Conservation (phyloP, 1,140 invertebrate species). For the Temnothorax curvispinosus region DNA sequence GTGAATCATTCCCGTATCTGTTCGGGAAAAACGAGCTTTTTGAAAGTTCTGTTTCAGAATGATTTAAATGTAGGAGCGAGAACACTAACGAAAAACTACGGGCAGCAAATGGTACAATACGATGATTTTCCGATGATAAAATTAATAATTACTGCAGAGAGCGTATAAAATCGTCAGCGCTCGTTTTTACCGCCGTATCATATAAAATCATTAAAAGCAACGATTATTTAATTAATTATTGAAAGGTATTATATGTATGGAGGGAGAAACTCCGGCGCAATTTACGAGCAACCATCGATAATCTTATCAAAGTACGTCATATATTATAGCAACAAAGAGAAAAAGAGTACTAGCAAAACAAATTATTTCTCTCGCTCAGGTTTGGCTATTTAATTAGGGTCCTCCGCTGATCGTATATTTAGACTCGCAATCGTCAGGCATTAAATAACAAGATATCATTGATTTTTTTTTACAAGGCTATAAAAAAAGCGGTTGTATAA, state of each 20-base stretch:
- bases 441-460: constrained; percentile 44
- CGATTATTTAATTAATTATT: constrained; percentile 17
- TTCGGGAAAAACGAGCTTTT: constrained; percentile 3
- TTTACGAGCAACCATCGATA: neutral
- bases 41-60: constrained; percentile 21
- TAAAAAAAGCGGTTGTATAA: constrained; percentile 35
- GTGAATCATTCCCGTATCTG: constrained; percentile 16
- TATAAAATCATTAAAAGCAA: constrained; percentile 23
- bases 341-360: neutral
- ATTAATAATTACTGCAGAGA: constrained; percentile 6
- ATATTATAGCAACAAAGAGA: neutral
- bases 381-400: neutral
- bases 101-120: neutral
- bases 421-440: neutral
- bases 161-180: neutral
- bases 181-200: neutral
- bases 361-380: neutral
- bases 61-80: neutral
- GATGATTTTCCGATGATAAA: constrained; percentile 8
- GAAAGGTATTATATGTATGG: neutral
- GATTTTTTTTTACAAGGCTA: constrained; percentile 42
- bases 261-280: neutral
- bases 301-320: neutral
- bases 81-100: neutral
- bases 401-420: neutral